Evolutionary conservation across 2,113 vertebrate species (phyloP), one percentile per base, ranked within the genome.

Genomic region (Gavialis gangeticus): DNA sequence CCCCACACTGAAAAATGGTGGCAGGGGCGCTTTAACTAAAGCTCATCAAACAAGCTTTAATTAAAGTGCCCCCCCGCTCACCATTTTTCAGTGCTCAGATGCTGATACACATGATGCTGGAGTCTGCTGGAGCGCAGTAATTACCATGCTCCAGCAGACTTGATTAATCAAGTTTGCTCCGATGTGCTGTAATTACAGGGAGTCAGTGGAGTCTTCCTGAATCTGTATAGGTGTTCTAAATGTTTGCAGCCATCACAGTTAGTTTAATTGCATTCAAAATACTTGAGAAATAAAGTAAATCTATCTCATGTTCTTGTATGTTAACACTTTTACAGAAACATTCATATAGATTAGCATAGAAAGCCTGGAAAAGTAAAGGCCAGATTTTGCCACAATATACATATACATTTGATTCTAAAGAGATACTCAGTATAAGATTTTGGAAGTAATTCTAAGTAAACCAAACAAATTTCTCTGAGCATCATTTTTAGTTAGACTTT

Each of bases 201-300:
- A 46, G 9, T 46, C 46, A 46, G 46, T 46, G 46, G 46, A 46
- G 46, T 46, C 46, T 46, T 7, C 8, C 46, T 46, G 46, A 46
- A 46, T 46, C 9, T 46, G 46, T 46, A 9, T 46, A 46, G 46
- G 46, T 9, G 8, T 9, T 9, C 46, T 46, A 46, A 58, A 79
- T 69, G 54, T 64, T 28, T 90, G 66, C 92, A 37, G 67, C 86
- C 63, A 30, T 91, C 76, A 84, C 64, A 75, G 56, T 84, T 94
- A 83, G 84, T 86, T 95, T 90, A 84, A 86, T 88, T 86, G 34
- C 34, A 34, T 34, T 91, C 34, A 92, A 90, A 96, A 93, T 85
- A 91, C 86, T 88, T 93, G 56, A 89, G 81, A 95, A 96, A 87
- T 71, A 92, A 97, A 96, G 79, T 56, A 80, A 57, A 78, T 13